Conservation (phyloP, 1,140 invertebrate genomes). For the Zophobas morio region DNA sequence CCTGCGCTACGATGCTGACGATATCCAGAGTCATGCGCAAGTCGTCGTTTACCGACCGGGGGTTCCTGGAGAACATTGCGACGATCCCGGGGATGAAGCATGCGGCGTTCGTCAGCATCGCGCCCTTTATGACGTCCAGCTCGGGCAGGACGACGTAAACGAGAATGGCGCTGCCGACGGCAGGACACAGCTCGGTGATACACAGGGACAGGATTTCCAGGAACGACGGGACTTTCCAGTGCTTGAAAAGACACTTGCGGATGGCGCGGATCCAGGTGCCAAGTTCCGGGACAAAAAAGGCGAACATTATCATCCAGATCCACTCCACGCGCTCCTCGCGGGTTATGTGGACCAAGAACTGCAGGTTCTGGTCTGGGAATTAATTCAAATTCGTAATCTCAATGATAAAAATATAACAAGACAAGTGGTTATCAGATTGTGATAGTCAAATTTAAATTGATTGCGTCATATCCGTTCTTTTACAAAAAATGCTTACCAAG, state of each 20-base stretch:
- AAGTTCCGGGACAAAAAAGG: constrained; percentile 88
- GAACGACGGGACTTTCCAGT: constrained; percentile 75
- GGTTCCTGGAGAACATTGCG: constrained; percentile 54
- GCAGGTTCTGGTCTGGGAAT: constrained; percentile 80
- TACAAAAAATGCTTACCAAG: constrained; percentile 70
- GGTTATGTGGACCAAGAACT: constrained; percentile 81
- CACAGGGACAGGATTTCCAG: constrained; percentile 79
- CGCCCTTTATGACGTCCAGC: constrained; percentile 91
- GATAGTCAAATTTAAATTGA: neutral
- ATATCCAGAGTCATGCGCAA: constrained; percentile 71
- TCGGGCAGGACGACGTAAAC: constrained; percentile 91
- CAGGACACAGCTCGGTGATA: constrained; percentile 88
- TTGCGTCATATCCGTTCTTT: constrained; percentile 24
- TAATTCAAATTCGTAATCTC: neutral
- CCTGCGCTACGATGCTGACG: constrained; percentile 73
- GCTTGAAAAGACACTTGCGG: constrained; percentile 91
- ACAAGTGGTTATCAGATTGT: neutral
- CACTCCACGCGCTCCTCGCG: constrained; percentile 88
- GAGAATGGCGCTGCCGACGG: constrained; percentile 87
- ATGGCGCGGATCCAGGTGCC: constrained; percentile 87
- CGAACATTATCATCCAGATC: constrained; percentile 92
- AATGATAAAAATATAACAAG: neutral
- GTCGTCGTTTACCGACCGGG: constrained; percentile 7
- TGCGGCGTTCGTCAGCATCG: constrained; percentile 94
- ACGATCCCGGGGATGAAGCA: constrained; percentile 88